These are phyloP conservation scores for Pyrochroa serraticornis DNA, from an alignment of 2,888 invertebrate species.

Conservation along the genomic window DNA sequence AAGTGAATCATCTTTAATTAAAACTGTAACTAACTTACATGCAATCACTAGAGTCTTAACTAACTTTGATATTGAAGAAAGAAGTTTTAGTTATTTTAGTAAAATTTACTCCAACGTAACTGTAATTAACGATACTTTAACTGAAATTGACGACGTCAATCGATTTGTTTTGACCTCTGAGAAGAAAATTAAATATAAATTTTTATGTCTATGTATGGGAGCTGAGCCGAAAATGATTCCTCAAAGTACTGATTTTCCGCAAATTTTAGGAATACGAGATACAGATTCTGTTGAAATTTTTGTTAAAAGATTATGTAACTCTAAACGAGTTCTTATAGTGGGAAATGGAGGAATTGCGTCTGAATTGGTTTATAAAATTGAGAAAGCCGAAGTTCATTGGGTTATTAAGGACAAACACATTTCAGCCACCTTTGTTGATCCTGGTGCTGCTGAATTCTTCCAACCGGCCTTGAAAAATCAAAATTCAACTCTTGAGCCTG, in stretches of 20 bases:
- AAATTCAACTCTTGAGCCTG: slow-evolving; percentile 32
- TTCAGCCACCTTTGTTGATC: slow-evolving; percentile 92
- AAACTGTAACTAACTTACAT: slow-evolving; percentile 85
- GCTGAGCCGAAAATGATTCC: slow-evolving; percentile 82
- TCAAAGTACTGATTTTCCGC: slow-evolving; percentile 62
- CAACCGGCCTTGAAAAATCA: slow-evolving; percentile 60
- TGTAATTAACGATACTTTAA: slow-evolving; percentile 72
- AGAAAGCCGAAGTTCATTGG: slow-evolving; percentile 88
- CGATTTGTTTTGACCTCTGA: slow-evolving; percentile 64
- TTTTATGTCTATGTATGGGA: slow-evolving; percentile 90
- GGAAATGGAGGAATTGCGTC: slow-evolving; percentile 99
- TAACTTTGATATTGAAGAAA: slow-evolving; percentile 86
- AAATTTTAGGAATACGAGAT: slow-evolving; percentile 89
- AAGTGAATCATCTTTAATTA: slow-evolving; percentile 85
- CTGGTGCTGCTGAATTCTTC: slow-evolving; percentile 95
- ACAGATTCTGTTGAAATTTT: slow-evolving; percentile 90
- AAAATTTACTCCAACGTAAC: slow-evolving; percentile 68
- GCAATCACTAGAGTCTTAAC: slow-evolving; percentile 83
- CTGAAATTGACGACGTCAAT: slow-evolving; percentile 62
- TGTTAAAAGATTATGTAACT: slow-evolving; percentile 69
- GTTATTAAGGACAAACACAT: slow-evolving; percentile 92
- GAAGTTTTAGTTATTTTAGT: slow-evolving; percentile 61
- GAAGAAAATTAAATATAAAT: slow-evolving; percentile 70
- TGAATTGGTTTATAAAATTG: slow-evolving; percentile 89
- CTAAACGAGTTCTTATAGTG: slow-evolving; percentile 79